Base-by-base conservation (phyloP, 2,888 invertebrate species). In the Sesia apiformis region DNA sequence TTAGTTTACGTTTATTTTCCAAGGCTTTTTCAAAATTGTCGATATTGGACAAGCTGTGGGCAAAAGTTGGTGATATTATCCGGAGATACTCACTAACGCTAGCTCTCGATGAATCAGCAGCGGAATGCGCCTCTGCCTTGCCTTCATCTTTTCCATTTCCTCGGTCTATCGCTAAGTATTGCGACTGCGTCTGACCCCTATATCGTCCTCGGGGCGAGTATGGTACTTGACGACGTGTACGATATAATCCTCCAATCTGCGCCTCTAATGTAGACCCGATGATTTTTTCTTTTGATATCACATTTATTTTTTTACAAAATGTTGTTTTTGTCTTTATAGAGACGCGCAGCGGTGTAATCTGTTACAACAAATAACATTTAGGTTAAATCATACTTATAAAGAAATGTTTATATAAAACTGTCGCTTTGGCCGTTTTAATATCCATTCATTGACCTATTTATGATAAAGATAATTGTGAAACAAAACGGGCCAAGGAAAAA, bases 151-250 rank as follows among this genome's bases (percentile, higher is more conserved):
- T 94, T 63, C 92, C 92, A 70, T 67, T 74, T 3, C 79, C 85
- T 1, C 66, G 73, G 53, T 87, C 83, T 59, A 89, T 78, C 0
- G 93, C 93, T 64, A 96, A 83, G 76, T 95, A 96, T 74, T 96
- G 96, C 3, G 95, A 95, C 74, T 96, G 96, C 0, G 96, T 95
- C 78, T 96, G 96, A 3, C 95, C 95, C 53, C 94, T 84, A 65
- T 90, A 92, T 38, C 91, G 83, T 38, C 92, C 91, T 50, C 90
- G 67, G 0, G 72, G 72, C 0, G 62, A 58, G 53, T 67, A 69
- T 3, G 60, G 63, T 1, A 67, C 58, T 57, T 81, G 73, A n/a
- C 85, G 73, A 5, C 81, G 76, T 42, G 63, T 57, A 58, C 84
- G 67, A 8, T 58, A 53, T 5, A 55, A 53, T n/a, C 51, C 57